Conservation (phyloP, 2,888 invertebrate species). For the Dinocampus coccinellae region DNA sequence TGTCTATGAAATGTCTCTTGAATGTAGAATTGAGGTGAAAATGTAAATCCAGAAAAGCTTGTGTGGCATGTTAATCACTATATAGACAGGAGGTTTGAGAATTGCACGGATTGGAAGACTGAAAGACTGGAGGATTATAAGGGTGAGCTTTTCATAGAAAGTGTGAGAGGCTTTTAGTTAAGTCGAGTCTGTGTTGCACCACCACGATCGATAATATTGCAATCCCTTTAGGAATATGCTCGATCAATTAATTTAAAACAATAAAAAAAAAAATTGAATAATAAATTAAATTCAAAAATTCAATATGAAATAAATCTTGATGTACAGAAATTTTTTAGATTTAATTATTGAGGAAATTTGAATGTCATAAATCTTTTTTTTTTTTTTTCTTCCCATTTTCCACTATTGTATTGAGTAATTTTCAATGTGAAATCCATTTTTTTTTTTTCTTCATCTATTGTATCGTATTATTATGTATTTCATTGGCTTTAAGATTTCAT, state of each 20-base stretch:
- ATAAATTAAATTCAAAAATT: too few species aligned
- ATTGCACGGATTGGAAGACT: background rate
- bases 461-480: background rate
- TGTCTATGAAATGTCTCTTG: too few species aligned
- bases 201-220: slow-evolving; percentile 18
- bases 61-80: slow-evolving; percentile 2
- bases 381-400: too few species aligned
- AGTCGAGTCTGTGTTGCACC: slow-evolving; percentile 12
- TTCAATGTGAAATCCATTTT: too few species aligned
- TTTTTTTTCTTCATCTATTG: too few species aligned
- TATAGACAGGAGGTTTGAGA: too few species aligned
- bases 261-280: too few species aligned
- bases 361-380: too few species aligned
- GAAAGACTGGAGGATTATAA: background rate
- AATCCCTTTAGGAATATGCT: slow-evolving; percentile 17
- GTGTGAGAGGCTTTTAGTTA: slow-evolving; percentile 8
- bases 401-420: too few species aligned
- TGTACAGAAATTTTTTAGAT: too few species aligned
- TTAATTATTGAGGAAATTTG: too few species aligned
- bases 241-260: slow-evolving; percentile 31
- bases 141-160: slow-evolving; percentile 8
- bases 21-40: background rate
- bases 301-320: too few species aligned
- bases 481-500: background rate
- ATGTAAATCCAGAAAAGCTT: slow-evolving; percentile 10